Evolutionary conservation across 2,797 vertebrate species (phyloP).

Genomic region (Hypotaenidia okinawae): DNA sequence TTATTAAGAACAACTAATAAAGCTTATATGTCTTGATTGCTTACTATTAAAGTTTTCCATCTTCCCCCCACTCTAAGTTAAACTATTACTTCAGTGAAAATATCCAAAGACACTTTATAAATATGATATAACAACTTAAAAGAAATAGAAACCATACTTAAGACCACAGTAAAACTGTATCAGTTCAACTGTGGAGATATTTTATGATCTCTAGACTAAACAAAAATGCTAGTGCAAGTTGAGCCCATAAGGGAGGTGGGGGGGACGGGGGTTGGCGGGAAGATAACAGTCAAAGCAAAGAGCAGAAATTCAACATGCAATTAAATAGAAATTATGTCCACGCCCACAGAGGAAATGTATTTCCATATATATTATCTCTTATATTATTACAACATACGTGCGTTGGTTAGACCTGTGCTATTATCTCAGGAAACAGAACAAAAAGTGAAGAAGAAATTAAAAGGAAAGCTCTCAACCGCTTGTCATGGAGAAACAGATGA

Average conservation of each 20-base stretch:
- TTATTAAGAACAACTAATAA: background rate
- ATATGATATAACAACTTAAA: background rate
- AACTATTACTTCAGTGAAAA: background rate
- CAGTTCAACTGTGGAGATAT: background rate
- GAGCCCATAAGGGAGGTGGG: background rate
- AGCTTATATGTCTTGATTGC: background rate
- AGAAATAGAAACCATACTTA: background rate
- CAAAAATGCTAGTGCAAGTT: background rate
- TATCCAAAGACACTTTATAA: background rate
- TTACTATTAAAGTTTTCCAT: background rate
- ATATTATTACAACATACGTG: background rate
- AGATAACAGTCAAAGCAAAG: background rate
- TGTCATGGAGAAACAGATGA: background rate
- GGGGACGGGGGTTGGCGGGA: background rate
- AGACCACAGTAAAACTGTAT: background rate
- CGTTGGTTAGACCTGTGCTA: background rate
- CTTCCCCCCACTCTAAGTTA: background rate
- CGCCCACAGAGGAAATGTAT: background rate
- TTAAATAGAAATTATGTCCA: background rate
- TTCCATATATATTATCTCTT: background rate
- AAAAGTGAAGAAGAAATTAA: background rate
- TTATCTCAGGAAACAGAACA: background rate
- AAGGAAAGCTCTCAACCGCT: background rate
- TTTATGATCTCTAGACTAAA: conserved; percentile 58
- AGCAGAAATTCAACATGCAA: background rate